These are phyloP conservation scores for Sphyrna mokarran DNA, from an alignment of 2,113 vertebrate species.

Conservation along the genomic window DNA sequence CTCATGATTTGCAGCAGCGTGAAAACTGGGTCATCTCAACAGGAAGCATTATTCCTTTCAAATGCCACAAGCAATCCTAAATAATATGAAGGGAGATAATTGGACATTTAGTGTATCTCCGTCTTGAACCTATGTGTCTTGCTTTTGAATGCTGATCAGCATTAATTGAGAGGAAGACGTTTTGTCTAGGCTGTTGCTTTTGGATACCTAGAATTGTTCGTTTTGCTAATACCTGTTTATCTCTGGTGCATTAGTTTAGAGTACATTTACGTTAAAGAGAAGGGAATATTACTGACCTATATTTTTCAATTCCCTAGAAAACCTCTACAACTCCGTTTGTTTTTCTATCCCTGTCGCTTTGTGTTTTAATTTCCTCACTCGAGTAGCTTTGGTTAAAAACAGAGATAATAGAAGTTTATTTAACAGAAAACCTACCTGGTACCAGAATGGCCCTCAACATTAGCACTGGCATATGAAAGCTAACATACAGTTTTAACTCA, in stretches of 20 bases:
- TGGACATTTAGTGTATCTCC: background rate
- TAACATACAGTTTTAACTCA: background rate
- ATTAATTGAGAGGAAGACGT: background rate
- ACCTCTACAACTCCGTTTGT: background rate
- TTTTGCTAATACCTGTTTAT: background rate
- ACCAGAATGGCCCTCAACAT: background rate
- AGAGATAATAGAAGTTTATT: background rate
- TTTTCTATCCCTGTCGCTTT: background rate
- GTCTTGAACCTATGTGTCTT: background rate
- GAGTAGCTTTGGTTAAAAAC: background rate
- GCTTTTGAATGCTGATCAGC: background rate
- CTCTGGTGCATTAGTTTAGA: background rate
- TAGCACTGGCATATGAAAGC: background rate
- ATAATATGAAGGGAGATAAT: background rate
- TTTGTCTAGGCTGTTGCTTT: background rate
- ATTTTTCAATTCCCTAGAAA: background rate
- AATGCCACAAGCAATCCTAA: background rate
- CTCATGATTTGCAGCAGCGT: background rate
- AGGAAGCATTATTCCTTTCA: background rate
- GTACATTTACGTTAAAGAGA: background rate
- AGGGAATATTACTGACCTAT: background rate
- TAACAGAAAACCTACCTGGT: background rate
- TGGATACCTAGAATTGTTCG: too few relatives aligned
- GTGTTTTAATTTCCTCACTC: background rate
- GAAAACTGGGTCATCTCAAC: background rate